Conservation (phyloP, 2,797 vertebrate species). For the Nasua narica region DNA sequence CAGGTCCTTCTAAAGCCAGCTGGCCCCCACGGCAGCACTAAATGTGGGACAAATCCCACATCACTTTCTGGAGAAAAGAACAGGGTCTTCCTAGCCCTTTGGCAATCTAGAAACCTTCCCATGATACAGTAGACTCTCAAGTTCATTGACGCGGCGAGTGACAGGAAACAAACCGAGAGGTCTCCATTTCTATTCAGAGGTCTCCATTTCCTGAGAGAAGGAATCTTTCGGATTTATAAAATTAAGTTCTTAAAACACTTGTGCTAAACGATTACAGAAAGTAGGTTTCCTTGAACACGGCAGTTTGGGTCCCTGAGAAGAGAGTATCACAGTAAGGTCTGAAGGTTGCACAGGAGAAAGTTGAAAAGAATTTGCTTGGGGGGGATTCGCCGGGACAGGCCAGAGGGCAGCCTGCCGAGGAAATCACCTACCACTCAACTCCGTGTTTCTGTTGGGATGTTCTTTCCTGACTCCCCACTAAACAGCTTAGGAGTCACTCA, state of each 20-base stretch:
- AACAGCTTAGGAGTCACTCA: not conserved
- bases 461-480: not conserved
- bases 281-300: not conserved
- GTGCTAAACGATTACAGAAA: not conserved
- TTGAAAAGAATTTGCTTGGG: not conserved
- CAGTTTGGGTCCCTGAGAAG: not conserved
- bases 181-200: not conserved
- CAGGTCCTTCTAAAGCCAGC: not conserved
- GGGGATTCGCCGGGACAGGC: fast-evolving
- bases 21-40: fast-evolving
- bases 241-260: not conserved
- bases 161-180: not conserved
- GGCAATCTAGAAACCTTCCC: not conserved
- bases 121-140: not conserved
- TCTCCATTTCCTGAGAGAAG: not conserved
- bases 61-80: not conserved
- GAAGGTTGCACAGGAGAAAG: not conserved
- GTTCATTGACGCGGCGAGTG: not conserved
- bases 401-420: not conserved
- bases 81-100: not conserved
- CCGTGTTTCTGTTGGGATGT: not conserved
- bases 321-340: not conserved
- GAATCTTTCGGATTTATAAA: not conserved
- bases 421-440: fast-evolving
- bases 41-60: not conserved